Base-by-base conservation (phyloP, 2,113 vertebrate species). In the Labeo catla region DNA sequence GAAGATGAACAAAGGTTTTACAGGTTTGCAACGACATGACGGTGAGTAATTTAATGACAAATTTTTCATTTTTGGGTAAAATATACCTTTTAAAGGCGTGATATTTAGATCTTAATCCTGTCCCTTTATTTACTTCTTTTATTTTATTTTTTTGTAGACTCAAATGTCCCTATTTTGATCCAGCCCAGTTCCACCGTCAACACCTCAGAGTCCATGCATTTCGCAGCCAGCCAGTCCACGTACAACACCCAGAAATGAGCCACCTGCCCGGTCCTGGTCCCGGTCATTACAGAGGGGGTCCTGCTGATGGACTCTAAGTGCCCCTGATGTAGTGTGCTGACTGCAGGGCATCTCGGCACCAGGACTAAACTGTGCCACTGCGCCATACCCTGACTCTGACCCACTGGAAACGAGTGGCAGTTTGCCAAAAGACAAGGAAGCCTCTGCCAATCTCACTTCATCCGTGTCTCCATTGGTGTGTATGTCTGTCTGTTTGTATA, bases 141-240 rank as follows among this genome's bases (percentile, higher is more conserved):
- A 50, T 54, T 16, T 77, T 43, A 6, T 77, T 21, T 34, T 68
- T 1, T 43, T 86, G 5, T 8, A 93, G 93, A 88, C 84, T 84
- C 65, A 78, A 78, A 39, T 61, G 65, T 79, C 89, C 90, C 89
- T 23, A 49, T 91, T 81, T 89, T 86, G 90, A 93, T 90, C 91
- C 93, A 92, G 90, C 92, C 91, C 76, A 91, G 90, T 91, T 86
- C 83, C 84, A 90, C 90, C 72, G 83, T 87, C 90, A 91, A 86
- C 88, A 28, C 81, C 78, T 84, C 88, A 19, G 89, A 91, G 90
- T 88, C 85, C 59, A 87, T 36, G 83, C 89, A 90, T 89, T 90
- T 92, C 87, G 88, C 92, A 84, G 43, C 88, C 86, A 91, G 84
- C 92, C 91, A 70, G 72, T 72, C 89, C 84, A 59, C 49, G 54